A percentile compares a stretch with the other conserved stretches of the same genome.
Evolutionary conservation across 1,140 invertebrate genomes (phyloP).

Genomic region (Orius insidiosus): DNA sequence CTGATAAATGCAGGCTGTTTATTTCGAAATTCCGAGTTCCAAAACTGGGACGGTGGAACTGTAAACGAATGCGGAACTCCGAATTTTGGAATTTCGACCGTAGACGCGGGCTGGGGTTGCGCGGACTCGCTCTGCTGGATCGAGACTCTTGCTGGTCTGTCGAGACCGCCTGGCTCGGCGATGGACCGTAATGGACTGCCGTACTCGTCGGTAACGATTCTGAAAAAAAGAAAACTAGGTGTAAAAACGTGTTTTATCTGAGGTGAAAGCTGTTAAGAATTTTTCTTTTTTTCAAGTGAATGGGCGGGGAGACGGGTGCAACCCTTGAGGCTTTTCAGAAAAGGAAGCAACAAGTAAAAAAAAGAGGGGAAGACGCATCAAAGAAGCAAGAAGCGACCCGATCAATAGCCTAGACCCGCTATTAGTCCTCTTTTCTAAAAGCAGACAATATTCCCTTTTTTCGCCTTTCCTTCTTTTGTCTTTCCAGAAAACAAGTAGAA

Average conservation of each 20-base stretch:
- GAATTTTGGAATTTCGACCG: slow-evolving; percentile 59
- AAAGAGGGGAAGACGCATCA: too few relatives aligned
- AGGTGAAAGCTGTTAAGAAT: too few relatives aligned
- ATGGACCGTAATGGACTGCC: slow-evolving; percentile 38
- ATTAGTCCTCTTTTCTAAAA: too few relatives aligned
- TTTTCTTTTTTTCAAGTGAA: slow-evolving; percentile 19
- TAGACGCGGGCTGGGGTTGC: slow-evolving; percentile 42
- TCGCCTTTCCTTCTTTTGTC: too few relatives aligned
- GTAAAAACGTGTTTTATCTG: neutral
- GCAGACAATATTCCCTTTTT: too few relatives aligned
- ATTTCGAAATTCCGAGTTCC: slow-evolving; percentile 78
- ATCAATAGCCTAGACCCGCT: too few relatives aligned
- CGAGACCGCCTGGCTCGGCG: slow-evolving; percentile 23
- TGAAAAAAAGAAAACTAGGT: slow-evolving; percentile 23
- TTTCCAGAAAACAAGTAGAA: too few relatives aligned
- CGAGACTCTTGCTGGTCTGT: slow-evolving; percentile 31
- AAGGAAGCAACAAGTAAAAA: too few relatives aligned
- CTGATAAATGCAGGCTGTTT: slow-evolving; percentile 71
- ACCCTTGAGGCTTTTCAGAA: too few relatives aligned
- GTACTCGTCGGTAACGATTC: slow-evolving; percentile 51
- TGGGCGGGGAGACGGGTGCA: too few relatives aligned
- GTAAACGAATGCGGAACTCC: slow-evolving; percentile 60
- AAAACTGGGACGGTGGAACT: slow-evolving; percentile 76
- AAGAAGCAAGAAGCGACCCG: too few relatives aligned
- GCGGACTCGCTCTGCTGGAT: slow-evolving; percentile 35